These are phyloP conservation scores for Ammodytes marinus DNA, from an alignment of 2,113 vertebrate species.

Conservation along the genomic window DNA sequence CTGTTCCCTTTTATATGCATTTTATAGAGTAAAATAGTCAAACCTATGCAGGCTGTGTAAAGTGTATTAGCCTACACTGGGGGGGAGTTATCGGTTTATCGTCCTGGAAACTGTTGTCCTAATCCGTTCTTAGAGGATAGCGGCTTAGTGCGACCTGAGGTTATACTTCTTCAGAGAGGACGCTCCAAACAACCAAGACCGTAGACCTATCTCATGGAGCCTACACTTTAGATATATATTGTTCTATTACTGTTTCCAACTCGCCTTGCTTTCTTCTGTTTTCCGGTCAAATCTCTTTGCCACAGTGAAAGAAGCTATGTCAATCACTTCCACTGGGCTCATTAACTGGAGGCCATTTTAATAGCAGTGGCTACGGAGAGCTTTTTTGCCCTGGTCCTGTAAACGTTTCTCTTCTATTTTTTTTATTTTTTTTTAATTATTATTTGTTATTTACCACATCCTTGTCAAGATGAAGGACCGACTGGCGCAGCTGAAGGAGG, in stretches of 20 bases:
- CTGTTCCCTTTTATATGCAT: no score
- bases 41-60: no score
- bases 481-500: conserved; percentile 94
- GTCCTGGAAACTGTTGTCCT: conserved; percentile 73
- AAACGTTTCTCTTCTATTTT: not conserved
- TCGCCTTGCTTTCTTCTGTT: not conserved
- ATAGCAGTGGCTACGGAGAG: not conserved
- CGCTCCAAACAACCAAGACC: not conserved
- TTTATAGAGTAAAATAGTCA: no score
- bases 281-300: not conserved
- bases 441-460: not conserved
- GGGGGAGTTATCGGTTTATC: conserved; percentile 68
- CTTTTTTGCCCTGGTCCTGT: not conserved
- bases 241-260: not conserved
- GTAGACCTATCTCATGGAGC: not conserved
- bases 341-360: conserved; percentile 39
- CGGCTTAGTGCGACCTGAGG: conserved; percentile 79
- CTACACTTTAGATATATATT: no score
- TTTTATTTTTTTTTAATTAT: not conserved
- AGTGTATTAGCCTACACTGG: not conserved
- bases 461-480: conserved; percentile 92
- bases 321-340: conserved; percentile 15
- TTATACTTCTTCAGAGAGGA: conserved; percentile 43
- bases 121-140: conserved; percentile 86
- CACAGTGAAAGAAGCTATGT: conserved; percentile 12